Evolutionary conservation across 2,888 invertebrate genomes (phyloP), one percentile per base, ranked within the genome.

Genomic region (Brachypalpus laphriformis): DNA sequence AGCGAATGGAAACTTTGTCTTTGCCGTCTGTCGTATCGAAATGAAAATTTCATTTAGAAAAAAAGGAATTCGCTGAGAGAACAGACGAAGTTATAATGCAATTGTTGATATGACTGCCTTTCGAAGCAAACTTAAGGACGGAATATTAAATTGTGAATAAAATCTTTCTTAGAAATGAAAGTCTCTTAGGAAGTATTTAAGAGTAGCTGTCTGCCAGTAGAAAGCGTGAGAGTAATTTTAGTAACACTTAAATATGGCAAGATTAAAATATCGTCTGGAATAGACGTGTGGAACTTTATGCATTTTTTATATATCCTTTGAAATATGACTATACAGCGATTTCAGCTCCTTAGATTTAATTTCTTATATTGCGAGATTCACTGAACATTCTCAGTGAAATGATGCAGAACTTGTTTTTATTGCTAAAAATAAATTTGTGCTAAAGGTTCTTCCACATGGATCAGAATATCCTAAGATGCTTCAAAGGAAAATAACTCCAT

Each of bases 1-100:
- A 34, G 57, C 16, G 40, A 66, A 14, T 66, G 40, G 20, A 76
- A 76, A 76, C 49, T 76, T 76, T 66, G 66, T 66, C 75, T 51
- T 40, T 40, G 56, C 57, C 28, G n/a, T 61, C 18, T 40, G 47
- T 37, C 31, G 37, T 40, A 40, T 57, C 42, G 47, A 76, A 68
- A 49, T 40, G 28, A 66, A 68, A 76, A 68, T 66, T 57, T 59
- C 65, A 75, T 37, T 11, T 18, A 22, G 8, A 40, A 56, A 34
- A 8, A 37, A 18, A 18, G 49, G 6, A 47, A 34, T 49, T 34
- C 37, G 9, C 63, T 34, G 20, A 34, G 16, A 5, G 31, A 47
- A 49, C 22, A 61, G 14, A 7, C 7, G 31, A 47, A 47, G 47
- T 65, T 65, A 14, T n/a, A n/a, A n/a, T n/a, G n/a, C 49, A 65